Conservation (phyloP, 1,140 invertebrate species). For the Sogatella furcifera region DNA sequence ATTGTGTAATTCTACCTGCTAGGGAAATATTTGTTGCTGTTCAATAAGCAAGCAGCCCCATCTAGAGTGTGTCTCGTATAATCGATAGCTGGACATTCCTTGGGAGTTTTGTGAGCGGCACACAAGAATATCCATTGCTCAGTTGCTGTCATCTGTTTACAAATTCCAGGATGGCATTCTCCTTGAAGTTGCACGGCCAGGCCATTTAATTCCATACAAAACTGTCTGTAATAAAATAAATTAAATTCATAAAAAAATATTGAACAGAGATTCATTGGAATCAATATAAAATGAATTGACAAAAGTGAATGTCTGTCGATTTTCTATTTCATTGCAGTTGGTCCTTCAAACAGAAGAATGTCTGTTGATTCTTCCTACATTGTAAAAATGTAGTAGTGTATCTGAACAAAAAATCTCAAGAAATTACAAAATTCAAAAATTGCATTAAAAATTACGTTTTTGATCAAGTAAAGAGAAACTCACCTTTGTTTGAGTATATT, state of each 20-base stretch:
- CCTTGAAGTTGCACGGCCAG: slow-evolving; percentile 85
- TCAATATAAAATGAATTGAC: no score
- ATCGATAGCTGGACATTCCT: slow-evolving; percentile 99
- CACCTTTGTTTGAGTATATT: no score
- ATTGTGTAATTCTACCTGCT: slow-evolving; percentile 60
- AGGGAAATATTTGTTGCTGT: slow-evolving; percentile 99
- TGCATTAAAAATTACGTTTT: no score
- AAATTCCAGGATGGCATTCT: slow-evolving; percentile 93
- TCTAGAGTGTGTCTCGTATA: slow-evolving; percentile 99
- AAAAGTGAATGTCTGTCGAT: no score
- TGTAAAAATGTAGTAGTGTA: no score
- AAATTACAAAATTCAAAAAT: no score
- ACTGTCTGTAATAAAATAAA: slow-evolving; percentile 57
- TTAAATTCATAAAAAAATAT: background rate
- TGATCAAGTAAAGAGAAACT: no score
- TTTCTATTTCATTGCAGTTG: no score
- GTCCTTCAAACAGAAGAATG: no score
- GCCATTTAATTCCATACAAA: slow-evolving; percentile 98
- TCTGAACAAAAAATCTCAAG: no score
- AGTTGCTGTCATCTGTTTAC: slow-evolving; percentile 99
- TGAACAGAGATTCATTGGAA: no score
- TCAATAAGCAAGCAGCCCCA: slow-evolving; percentile 94
- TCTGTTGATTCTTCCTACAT: no score
- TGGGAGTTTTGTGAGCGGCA: slow-evolving; percentile 99
- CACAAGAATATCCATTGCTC: slow-evolving; percentile 99